A percentile compares a stretch with the other conserved stretches of the same genome.
Evolutionary conservation across 2,797 vertebrate species (phyloP).

Genomic region (Melanogrammus aeglefinus): DNA sequence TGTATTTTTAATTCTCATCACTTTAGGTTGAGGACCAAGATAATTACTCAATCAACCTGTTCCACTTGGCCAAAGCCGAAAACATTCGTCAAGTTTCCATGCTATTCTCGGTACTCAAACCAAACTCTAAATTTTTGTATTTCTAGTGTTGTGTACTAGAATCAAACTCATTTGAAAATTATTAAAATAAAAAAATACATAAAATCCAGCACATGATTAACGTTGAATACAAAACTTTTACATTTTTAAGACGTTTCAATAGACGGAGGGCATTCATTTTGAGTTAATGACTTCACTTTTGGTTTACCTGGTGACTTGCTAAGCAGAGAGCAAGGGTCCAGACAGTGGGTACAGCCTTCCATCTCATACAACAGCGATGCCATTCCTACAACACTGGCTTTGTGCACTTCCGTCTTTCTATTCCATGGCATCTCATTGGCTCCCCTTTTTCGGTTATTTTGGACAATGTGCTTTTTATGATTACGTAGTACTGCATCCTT

Average conservation of each 20-base stretch:
- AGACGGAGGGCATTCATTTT: slow-evolving; percentile 50
- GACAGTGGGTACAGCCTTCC: not conserved
- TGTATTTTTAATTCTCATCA: not conserved
- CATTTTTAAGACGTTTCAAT: slow-evolving; percentile 56
- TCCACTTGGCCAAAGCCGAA: not conserved
- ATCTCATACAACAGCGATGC: not conserved
- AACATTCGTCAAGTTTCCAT: not conserved
- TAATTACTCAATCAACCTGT: not conserved
- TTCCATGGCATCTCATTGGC: not conserved
- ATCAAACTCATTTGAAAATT: slow-evolving; percentile 32
- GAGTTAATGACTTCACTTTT: slow-evolving; percentile 28
- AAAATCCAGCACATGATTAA: slow-evolving; percentile 51
- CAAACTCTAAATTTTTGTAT: not conserved
- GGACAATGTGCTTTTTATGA: slow-evolving; percentile 27
- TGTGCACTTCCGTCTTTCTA: not conserved
- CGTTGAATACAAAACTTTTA: slow-evolving; percentile 55
- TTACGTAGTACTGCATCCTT: slow-evolving; percentile 46
- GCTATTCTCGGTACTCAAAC: not conserved
- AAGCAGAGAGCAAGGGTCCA: not conserved
- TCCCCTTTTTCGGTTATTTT: slow-evolving; percentile 19
- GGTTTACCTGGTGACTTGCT: slow-evolving; percentile 2
- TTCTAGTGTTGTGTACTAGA: not conserved
- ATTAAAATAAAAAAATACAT: slow-evolving; percentile 44
- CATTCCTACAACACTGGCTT: slow-evolving; percentile 20
- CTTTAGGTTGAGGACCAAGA: not conserved